phyloP scores from a whole-genome alignment of 2,888 invertebrate genomes.

The Malachius bipustulatus region DNA sequence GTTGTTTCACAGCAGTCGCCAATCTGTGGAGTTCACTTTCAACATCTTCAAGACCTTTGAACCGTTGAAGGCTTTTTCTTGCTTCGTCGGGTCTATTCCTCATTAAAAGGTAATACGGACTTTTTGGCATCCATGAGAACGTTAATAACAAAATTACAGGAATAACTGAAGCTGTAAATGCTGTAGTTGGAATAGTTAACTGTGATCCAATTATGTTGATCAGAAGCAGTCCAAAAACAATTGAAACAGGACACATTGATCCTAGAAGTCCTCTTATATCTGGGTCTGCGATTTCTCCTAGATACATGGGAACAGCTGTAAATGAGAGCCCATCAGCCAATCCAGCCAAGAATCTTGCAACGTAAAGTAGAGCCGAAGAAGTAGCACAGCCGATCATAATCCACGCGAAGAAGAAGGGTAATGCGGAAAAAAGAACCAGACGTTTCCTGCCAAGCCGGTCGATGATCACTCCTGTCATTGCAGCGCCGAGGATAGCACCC shows the following conservation, averaged over 20 bases:
- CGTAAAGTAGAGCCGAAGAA: conserved; percentile 43
- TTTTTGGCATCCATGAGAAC: conserved; percentile 46
- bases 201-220: conserved; percentile 39
- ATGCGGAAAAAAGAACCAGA: conserved; percentile 47
- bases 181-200: conserved; percentile 39
- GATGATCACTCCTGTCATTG: conserved; percentile 50
- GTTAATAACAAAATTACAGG: conserved; percentile 38
- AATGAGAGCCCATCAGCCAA: conserved; percentile 40
- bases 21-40: conserved; percentile 34
- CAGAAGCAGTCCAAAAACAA: conserved; percentile 43
- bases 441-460: conserved; percentile 53
- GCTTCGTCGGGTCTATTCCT: conserved; percentile 38
- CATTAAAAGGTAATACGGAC: conserved; percentile 41
- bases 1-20: conserved; percentile 27
- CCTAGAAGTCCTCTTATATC: conserved; percentile 47
- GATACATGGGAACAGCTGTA: conserved; percentile 43
- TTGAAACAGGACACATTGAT: conserved; percentile 44
- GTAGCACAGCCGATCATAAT: conserved; percentile 47
- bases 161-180: conserved; percentile 37
- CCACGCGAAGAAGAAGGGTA: conserved; percentile 53
- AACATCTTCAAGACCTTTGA: conserved; percentile 40
- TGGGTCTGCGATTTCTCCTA: conserved; percentile 48
- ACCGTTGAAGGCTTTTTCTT: conserved; percentile 35
- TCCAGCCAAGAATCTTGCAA: conserved; percentile 45
- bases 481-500: conserved; percentile 50